These are phyloP conservation scores for Amorpha juglandis DNA, from an alignment of 2,888 invertebrate genomes.

Conservation along the genomic window DNA sequence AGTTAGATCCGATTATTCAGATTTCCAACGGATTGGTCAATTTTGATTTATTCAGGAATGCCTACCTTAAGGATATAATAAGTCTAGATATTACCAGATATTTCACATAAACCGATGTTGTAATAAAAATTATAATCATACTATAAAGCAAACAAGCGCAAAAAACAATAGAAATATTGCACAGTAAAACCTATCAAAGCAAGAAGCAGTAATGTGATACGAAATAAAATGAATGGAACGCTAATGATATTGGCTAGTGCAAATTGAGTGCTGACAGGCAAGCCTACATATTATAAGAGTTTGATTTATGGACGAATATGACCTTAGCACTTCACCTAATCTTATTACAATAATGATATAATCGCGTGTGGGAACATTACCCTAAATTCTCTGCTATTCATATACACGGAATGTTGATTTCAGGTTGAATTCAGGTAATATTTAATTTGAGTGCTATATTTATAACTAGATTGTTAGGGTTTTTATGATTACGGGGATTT, in stretches of 20 bases:
- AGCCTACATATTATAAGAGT: slow-evolving; percentile 36
- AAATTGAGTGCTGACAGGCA: slow-evolving; percentile 36
- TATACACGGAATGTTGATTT: not conserved
- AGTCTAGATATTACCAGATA: not conserved
- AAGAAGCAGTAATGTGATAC: slow-evolving; percentile 23
- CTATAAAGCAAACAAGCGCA: slow-evolving; percentile 6
- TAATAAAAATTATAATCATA: not conserved
- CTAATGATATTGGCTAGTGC: slow-evolving; percentile 31
- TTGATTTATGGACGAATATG: slow-evolving; percentile 32
- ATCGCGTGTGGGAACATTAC: slow-evolving; percentile 49
- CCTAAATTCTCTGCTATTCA: slow-evolving; percentile 52
- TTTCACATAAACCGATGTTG: not conserved
- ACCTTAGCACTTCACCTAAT: slow-evolving; percentile 44
- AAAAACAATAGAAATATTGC: not conserved
- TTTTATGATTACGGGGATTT: not conserved
- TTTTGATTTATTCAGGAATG: slow-evolving; percentile 8
- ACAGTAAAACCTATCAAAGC: slow-evolving; percentile 9
- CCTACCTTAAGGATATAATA: not conserved
- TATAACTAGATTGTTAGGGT: slow-evolving; percentile 4
- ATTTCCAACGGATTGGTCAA: slow-evolving; percentile 14
- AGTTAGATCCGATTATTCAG: slow-evolving; percentile 10
- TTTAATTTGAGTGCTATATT: not conserved
- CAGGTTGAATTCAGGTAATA: not conserved
- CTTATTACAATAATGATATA: slow-evolving; percentile 53
- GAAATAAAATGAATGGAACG: slow-evolving; percentile 26